Base-by-base conservation (phyloP, 1,140 invertebrate species). In the Atta cephalotes region DNA sequence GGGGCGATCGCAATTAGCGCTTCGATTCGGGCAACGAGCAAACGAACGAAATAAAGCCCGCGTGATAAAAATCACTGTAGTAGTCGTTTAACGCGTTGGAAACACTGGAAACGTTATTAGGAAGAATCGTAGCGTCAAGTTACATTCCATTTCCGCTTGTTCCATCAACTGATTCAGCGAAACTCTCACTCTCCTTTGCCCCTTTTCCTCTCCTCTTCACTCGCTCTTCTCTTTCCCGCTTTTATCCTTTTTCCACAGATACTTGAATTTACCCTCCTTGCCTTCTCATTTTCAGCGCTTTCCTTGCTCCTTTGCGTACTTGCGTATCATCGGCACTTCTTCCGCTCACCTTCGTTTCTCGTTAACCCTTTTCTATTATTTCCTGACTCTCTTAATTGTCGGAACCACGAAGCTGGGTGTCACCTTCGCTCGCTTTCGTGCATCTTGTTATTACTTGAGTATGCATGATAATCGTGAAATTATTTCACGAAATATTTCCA, bases 1-100 rank as follows among this genome's bases (percentile, higher is more conserved):
- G 56, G 72, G 80, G 45, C 84, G 63, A 62, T 56, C 71, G 88
- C 88, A 89, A 89, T 89, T 89, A 89, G 87, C 72, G 86, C 51
- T 84, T 66, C 79, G 71, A 82, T 87, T 88, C 65, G 78, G 71
- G 10, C 56, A 60, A 60, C 63, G 87, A 88, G 74, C 87, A 88
- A 87, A 89, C 85, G 80, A 88, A 79, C 82, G 87, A 71, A 89
- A 87, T 72, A 84, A 89, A 85, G 81, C 66, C 74, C 77, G 86
- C 72, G 89, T 78, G 89, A 90, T 90, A 90, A 90, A 90, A 90
- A 89, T 90, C 85, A 84, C 85, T 49, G 66, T n/a, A 28, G 78
- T 60, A 70, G 72, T 80, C 88, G 74, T 71, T 89, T 87, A 89
- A 87, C 88, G 82, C 63, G 60, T 66, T 89, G 81, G 45, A 86